phyloP scores from a whole-genome alignment of 2,888 invertebrate species.

The Dasypogon diadema region DNA sequence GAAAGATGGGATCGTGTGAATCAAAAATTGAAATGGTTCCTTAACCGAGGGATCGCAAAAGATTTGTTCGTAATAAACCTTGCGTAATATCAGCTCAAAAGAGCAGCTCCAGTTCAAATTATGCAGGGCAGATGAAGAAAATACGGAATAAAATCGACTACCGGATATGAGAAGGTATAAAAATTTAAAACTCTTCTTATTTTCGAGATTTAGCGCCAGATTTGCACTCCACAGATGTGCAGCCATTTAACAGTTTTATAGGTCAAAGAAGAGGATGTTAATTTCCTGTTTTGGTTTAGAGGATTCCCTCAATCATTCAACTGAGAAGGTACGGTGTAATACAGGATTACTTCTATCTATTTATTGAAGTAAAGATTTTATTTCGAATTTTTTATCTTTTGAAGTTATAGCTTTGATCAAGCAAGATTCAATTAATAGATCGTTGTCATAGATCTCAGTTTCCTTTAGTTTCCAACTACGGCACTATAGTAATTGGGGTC shows the following conservation, averaged over 20 bases:
- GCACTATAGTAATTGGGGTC: too few species aligned
- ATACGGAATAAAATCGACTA: not conserved
- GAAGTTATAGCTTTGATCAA: too few species aligned
- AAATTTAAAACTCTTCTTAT: not conserved
- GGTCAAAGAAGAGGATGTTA: slow-evolving; percentile 22
- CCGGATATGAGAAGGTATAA: slow-evolving; percentile 2
- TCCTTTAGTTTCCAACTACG: too few species aligned
- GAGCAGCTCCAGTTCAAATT: not conserved
- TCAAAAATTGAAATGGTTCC: not conserved
- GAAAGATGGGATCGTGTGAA: slow-evolving; percentile 48
- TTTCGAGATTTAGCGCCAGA: slow-evolving; percentile 1
- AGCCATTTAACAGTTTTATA: not conserved
- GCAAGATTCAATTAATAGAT: too few species aligned
- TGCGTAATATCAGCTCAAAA: slow-evolving; percentile 8
- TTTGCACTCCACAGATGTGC: not conserved
- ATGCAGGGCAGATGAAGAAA: not conserved
- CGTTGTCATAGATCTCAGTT: too few species aligned
- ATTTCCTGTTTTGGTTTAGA: slow-evolving; percentile 15
- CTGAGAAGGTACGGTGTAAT: too few species aligned
- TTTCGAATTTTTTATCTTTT: too few species aligned
- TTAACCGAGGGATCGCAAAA: not conserved
- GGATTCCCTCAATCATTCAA: too few species aligned
- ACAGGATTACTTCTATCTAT: too few species aligned
- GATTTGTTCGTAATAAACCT: slow-evolving; percentile 1
- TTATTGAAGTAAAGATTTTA: too few species aligned